A percentile compares a stretch with the other conserved stretches of the same genome.
Evolutionary conservation across 2,797 vertebrate genomes (phyloP).

Genomic region (Chrosomus eos): DNA sequence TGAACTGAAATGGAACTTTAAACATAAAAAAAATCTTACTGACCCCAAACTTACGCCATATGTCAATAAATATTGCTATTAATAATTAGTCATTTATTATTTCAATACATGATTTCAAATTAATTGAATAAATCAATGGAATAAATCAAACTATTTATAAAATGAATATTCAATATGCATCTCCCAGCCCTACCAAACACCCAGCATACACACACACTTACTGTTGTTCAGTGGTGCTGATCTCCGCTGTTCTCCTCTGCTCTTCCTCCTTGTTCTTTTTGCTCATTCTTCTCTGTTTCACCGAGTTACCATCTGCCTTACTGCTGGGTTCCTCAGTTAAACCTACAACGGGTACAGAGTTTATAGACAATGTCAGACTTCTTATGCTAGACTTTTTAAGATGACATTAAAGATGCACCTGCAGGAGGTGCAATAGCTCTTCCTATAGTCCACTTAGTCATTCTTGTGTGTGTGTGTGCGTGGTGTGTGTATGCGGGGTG

Average conservation of each 20-base stretch:
- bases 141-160: neutral
- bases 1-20: neutral
- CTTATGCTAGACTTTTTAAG: neutral
- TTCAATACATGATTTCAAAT: neutral
- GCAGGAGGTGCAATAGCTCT: neutral
- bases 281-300: constrained; percentile 84
- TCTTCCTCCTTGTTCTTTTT: constrained; percentile 84
- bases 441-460: too few species aligned
- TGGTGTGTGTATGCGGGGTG: neutral
- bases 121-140: neutral
- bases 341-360: constrained; percentile 74
- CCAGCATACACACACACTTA: constrained; percentile 62
- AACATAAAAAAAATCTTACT: neutral
- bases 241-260: constrained; percentile 78
- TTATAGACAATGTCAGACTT: neutral
- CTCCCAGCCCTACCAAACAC: neutral
- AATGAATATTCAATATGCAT: neutral
- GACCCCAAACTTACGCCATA: neutral
- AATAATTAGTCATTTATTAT: neutral
- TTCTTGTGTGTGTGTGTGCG: neutral
- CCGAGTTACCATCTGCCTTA: constrained; percentile 82
- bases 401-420: constrained; percentile 2
- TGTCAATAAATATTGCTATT: neutral
- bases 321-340: constrained; percentile 85
- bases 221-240: constrained; percentile 90